A percentile compares a stretch with the other conserved stretches of the same genome.
These are phyloP conservation scores for Augochlorella aurata DNA, from an alignment of 2,888 invertebrate genomes.

Conservation along the genomic window DNA sequence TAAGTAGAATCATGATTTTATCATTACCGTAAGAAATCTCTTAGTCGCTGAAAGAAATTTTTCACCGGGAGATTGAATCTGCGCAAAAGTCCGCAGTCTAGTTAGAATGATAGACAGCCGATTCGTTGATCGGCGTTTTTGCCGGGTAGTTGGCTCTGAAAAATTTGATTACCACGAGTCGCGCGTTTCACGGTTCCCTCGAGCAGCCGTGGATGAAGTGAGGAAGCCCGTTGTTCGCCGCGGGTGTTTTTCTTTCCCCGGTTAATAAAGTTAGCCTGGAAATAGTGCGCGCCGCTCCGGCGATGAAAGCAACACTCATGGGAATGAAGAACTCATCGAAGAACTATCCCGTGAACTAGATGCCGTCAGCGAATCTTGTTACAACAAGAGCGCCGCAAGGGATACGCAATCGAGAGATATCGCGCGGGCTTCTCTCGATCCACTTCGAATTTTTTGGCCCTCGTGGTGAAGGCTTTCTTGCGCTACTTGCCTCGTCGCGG, in stretches of 20 bases:
- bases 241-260: constrained; percentile 25
- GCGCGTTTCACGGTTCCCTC: background rate
- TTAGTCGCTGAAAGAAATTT: background rate
- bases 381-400: constrained; percentile 44
- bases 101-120: background rate
- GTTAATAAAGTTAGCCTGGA: constrained; percentile 38
- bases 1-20: background rate
- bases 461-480: constrained; percentile 44
- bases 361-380: constrained; percentile 60
- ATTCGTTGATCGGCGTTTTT: background rate
- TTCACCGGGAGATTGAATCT: background rate
- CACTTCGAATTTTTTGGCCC: constrained; percentile 56
- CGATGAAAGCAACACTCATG: constrained; percentile 62
- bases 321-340: constrained; percentile 58
- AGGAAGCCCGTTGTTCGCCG: constrained; percentile 11
- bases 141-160: background rate
- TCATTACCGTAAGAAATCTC: background rate
- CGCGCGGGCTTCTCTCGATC: constrained; percentile 46
- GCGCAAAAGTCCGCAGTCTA: background rate
- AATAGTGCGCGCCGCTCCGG: constrained; percentile 27
- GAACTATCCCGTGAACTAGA: constrained; percentile 56
- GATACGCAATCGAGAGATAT: constrained; percentile 47
- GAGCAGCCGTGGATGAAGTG: background rate
- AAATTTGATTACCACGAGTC: background rate
- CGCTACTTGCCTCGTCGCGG: constrained; percentile 26